Base-by-base conservation (phyloP, 2,888 invertebrate genomes). In the Zaprionus obscuricornis region DNA sequence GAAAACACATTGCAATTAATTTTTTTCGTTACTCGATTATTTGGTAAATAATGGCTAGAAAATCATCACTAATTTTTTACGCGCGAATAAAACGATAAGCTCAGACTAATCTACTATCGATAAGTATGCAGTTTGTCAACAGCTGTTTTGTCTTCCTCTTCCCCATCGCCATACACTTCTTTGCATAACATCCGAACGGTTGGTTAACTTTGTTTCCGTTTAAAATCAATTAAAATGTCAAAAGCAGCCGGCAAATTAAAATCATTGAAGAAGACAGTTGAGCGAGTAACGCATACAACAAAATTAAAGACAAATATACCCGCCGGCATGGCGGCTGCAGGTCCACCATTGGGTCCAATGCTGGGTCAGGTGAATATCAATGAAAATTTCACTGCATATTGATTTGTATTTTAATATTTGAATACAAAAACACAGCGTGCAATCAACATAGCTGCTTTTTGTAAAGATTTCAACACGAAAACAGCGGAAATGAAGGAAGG, bases 401-500 rank as follows among this genome's bases (percentile, higher is more conserved):
- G 17, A 1, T n/a, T 5, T n/a, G 2, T 0, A 27, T 14, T 2
- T 22, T 6, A 14, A 27, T 49, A 22, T 27, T 11, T 8, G 24
- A n/a, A 31, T 31, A 11, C 14, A 11, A 1, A 11, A 14, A 4
- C 6, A 17, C 90, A 98, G 97, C 93, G 98, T 79, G 97, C 97
- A 45, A 94, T 99, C 51, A 99, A 99, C 88, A 98, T 99, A 85
- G 96, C 96, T 20, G 94, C 95, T 13, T 99, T 99, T 90, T 97
- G 97, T 88, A 99, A 99, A 90, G 99, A 99, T 77, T 99, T 99
- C 85, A 99, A 99, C 91, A 95, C 96, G 85, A 94, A 92, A 82
- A 99, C 98, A 0, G 94, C 95, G 51, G 94, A 97, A 71, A 94
- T 96, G 18, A 97, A 96, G 86, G 95, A 95, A 88, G 98, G 98